Evolutionary conservation across 2,888 invertebrate species (phyloP).

Genomic region (Drosophila maculinotata): DNA sequence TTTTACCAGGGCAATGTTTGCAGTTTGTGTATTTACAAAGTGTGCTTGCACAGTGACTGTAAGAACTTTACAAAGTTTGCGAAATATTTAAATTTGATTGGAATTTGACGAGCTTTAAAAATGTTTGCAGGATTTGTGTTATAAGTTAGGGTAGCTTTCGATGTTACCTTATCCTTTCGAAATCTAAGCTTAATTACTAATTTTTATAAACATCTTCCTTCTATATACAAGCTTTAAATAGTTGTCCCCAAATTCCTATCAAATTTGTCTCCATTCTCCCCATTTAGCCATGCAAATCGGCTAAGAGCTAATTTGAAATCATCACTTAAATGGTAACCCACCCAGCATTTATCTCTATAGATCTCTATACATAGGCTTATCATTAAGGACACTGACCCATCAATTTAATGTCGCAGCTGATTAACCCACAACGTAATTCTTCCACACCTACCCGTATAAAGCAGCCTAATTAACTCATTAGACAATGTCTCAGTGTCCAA

Average conservation of each 20-base stretch:
- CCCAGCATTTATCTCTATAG: slow-evolving; percentile 14
- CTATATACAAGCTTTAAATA: too few relatives aligned
- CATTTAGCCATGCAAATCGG: slow-evolving; percentile 25
- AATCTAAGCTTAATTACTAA: too few relatives aligned
- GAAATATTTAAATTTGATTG: not conserved
- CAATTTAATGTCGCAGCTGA: slow-evolving; percentile 43
- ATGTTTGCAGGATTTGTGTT: too few relatives aligned
- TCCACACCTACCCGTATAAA: slow-evolving; percentile 57
- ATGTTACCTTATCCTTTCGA: too few relatives aligned
- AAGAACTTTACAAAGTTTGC: not conserved
- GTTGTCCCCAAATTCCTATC: too few relatives aligned
- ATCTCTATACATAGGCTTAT: slow-evolving; percentile 20
- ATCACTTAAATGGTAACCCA: slow-evolving; percentile 5
- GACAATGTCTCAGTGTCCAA: slow-evolving; percentile 63
- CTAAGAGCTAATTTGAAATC: slow-evolving; percentile 22
- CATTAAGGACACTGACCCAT: slow-evolving; percentile 56
- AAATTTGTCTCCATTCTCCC: too few relatives aligned
- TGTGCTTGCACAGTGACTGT: not conserved
- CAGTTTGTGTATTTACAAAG: not conserved
- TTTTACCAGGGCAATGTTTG: slow-evolving; percentile 1
- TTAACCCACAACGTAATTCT: slow-evolving; percentile 28
- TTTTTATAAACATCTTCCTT: too few relatives aligned
- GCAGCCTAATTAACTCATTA: slow-evolving; percentile 74
- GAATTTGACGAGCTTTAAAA: not conserved
- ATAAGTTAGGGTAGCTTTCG: too few relatives aligned